Conservation (phyloP, 2,113 vertebrate genomes). For the Rhombomys opimus region DNA sequence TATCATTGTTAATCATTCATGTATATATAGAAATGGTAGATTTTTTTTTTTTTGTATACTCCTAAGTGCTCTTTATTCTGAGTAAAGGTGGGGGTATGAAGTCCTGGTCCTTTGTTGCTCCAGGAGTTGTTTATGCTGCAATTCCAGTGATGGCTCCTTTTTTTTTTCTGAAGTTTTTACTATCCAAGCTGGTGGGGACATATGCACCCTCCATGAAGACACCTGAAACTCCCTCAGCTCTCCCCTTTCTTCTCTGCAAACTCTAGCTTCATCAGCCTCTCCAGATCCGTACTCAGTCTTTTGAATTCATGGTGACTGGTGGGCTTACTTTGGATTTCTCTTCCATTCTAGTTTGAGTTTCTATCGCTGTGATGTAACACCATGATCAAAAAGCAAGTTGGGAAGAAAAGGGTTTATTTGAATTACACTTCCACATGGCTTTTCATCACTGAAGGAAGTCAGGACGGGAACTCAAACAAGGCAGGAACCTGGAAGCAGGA, state of each 20-base stretch:
- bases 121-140: not conserved
- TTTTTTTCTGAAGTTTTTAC: not conserved
- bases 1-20: not conserved
- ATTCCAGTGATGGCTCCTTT: not conserved
- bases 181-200: not conserved
- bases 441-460: not conserved
- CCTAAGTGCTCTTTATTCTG: not conserved
- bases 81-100: not conserved
- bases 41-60: constrained; percentile 1
- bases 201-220: not conserved
- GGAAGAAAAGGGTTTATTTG: not conserved
- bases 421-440: not conserved
- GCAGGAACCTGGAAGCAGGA: not conserved
- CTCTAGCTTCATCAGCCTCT: not conserved
- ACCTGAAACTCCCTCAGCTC: not conserved
- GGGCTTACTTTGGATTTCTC: not conserved
- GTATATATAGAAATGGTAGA: not conserved
- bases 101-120: not conserved
- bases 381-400: not conserved
- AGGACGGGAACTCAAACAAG: not conserved
- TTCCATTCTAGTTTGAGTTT: not conserved
- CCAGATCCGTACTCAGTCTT: not conserved
- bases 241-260: not conserved
- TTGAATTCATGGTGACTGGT: not conserved
- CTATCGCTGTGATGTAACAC: not conserved